These are phyloP conservation scores for Hypotaenidia philippensis DNA, from an alignment of 2,797 vertebrate species.

Conservation along the genomic window DNA sequence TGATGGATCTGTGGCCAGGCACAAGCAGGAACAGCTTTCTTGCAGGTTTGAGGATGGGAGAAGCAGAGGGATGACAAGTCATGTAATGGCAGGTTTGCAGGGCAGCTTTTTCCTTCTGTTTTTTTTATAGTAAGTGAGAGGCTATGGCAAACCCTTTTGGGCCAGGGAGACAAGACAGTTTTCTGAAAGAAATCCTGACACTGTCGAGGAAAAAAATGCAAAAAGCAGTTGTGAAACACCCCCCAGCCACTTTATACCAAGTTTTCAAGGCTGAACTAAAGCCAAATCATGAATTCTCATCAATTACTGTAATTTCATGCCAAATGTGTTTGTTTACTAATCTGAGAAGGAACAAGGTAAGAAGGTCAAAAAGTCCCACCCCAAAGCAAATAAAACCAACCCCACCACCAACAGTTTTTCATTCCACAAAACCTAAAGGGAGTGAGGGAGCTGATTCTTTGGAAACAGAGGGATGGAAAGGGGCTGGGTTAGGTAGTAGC, in stretches of 20 bases:
- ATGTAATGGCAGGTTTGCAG: not conserved
- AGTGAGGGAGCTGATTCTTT: not conserved
- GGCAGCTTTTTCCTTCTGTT: slow-evolving; percentile 28
- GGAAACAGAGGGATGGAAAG: not conserved
- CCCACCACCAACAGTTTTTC: not conserved
- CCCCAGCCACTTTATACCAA: not conserved
- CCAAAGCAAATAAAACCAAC: not conserved
- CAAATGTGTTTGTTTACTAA: not conserved
- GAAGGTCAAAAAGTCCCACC: not conserved
- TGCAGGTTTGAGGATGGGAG: not conserved
- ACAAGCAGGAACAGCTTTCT: not conserved
- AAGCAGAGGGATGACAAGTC: not conserved
- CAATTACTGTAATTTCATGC: not conserved
- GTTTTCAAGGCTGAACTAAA: not conserved
- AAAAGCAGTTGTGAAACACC: not conserved
- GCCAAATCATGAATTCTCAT: not conserved
- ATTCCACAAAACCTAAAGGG: not conserved
- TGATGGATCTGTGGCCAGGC: not conserved
- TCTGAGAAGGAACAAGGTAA: not conserved
- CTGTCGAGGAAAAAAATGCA: not conserved
- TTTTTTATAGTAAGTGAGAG: slow-evolving; percentile 17
- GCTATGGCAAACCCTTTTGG: not conserved
- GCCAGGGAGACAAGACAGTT: not conserved
- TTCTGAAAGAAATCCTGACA: not conserved
- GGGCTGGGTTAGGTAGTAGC: not conserved